Base-by-base conservation (phyloP, 2,113 vertebrate genomes). In the Meriones unguiculatus region DNA sequence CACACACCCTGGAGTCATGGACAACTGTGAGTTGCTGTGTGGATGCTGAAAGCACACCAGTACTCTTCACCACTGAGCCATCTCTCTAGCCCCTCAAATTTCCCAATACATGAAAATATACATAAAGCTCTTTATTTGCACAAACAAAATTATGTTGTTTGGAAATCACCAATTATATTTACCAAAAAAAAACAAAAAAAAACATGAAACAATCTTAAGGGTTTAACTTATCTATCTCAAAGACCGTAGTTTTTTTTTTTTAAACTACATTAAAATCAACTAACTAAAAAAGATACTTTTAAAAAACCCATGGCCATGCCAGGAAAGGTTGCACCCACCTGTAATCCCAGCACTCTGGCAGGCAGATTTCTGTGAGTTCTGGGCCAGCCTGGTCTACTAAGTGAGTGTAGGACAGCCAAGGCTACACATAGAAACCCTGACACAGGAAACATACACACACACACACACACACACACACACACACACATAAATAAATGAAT, bases 121-220 rank as follows among this genome's bases (percentile, higher is more conserved):
- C 62, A 77, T 59, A 65, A 1, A 62, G 13, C 10, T 93, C 87
- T 75, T 94, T 24, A 69, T 81, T 62, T 84, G 67, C 95, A 93
- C 32, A 18, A 96, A 91, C 4, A 20, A 95, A 90, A 5, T 87
- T 94, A 30, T 73, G 67, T 38, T 41, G 17, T 87, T 84, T 65
- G 64, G 12, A 93, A 93, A 87, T 87, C 73, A 95, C 17, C 1
- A 1, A 84, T 64, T 65, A 95, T 0, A 41, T 81, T 89, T 73
- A 67, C 30, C 67, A 86, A 94, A 94, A 6, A 73, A 86, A 94
- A 94, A 6, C 41, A 41, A 93, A 95, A 69, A 46, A 46, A 46
- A 46, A 46, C 4, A n/a, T n/a, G n/a, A 14, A 94, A 94, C 18
- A 82, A 90, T 87, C 20, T 81, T 54, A 87, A 84, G 8, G 15